phyloP scores from a whole-genome alignment of 1,140 invertebrate genomes.

The Bombus cullumanus region DNA sequence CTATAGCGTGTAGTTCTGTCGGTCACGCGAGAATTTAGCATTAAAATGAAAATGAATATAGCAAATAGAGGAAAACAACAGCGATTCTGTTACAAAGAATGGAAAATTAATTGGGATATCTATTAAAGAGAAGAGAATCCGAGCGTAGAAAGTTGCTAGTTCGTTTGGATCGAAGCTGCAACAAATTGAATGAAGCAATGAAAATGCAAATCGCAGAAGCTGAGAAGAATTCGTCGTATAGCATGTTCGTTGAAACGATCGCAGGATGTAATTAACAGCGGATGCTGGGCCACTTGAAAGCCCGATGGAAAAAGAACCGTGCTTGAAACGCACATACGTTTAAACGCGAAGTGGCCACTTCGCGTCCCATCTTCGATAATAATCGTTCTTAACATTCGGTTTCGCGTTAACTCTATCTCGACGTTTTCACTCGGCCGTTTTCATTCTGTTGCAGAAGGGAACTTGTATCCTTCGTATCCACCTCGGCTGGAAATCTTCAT shows the following conservation, averaged over 20 bases:
- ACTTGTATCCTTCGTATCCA: background rate
- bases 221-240: slow-evolving; percentile 32
- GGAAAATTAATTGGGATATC: too few species aligned
- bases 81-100: too few species aligned
- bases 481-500: background rate
- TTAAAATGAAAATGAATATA: too few species aligned
- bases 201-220: slow-evolving; percentile 9
- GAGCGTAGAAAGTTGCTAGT: too few species aligned
- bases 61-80: too few species aligned
- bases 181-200: background rate
- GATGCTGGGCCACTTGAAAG: slow-evolving; percentile 50
- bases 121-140: too few species aligned
- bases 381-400: slow-evolving; percentile 32
- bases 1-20: too few species aligned
- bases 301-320: slow-evolving; percentile 19
- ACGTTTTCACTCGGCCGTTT: background rate
- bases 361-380: slow-evolving; percentile 22
- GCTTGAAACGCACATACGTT: slow-evolving; percentile 1
- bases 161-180: too few species aligned
- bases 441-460: too few species aligned
- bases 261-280: slow-evolving; percentile 57
- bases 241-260: slow-evolving; percentile 58
- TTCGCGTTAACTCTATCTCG: background rate
- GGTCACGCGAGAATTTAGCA: too few species aligned
- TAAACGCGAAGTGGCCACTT: slow-evolving; percentile 38